These are phyloP conservation scores for Gasterosteus aculeatus DNA, from an alignment of 2,113 vertebrate genomes.

Conservation along the genomic window DNA sequence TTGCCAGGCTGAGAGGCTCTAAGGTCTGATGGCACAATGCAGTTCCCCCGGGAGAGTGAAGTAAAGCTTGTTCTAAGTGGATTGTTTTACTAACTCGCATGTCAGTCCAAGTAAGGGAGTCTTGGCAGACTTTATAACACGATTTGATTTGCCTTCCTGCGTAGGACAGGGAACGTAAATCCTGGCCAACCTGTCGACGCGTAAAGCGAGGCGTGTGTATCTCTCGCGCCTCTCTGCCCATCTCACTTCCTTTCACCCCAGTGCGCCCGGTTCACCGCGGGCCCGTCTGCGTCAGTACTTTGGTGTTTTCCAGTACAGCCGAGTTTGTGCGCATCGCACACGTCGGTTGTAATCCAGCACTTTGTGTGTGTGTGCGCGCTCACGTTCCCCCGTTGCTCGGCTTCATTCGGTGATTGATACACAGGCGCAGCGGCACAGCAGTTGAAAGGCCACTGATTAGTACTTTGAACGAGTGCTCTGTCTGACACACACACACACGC, in stretches of 20 bases:
- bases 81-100: slow-evolving; percentile 53
- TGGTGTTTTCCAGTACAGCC: neutral
- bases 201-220: slow-evolving; percentile 25
- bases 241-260: neutral
- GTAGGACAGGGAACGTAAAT: slow-evolving; percentile 26
- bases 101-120: slow-evolving; percentile 44
- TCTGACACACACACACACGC: slow-evolving; percentile 37
- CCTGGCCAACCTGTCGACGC: slow-evolving; percentile 44
- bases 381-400: slow-evolving; percentile 29
- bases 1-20: slow-evolving; percentile 9
- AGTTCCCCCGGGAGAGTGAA: slow-evolving; percentile 34
- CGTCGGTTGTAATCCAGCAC: slow-evolving; percentile 30
- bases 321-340: slow-evolving; percentile 6
- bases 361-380: slow-evolving; percentile 44
- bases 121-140: slow-evolving; percentile 45
- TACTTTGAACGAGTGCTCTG: slow-evolving; percentile 67
- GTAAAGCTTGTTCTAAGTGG: slow-evolving; percentile 61
- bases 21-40: slow-evolving; percentile 25
- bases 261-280: slow-evolving; percentile 8
- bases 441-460: slow-evolving; percentile 67
- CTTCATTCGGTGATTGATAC: slow-evolving; percentile 53
- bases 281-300: neutral
- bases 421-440: slow-evolving; percentile 14
- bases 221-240: neutral
- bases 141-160: slow-evolving; percentile 46